Evolutionary conservation across 1,140 invertebrate species (phyloP).

Genomic region (Temnothorax nylanderi): DNA sequence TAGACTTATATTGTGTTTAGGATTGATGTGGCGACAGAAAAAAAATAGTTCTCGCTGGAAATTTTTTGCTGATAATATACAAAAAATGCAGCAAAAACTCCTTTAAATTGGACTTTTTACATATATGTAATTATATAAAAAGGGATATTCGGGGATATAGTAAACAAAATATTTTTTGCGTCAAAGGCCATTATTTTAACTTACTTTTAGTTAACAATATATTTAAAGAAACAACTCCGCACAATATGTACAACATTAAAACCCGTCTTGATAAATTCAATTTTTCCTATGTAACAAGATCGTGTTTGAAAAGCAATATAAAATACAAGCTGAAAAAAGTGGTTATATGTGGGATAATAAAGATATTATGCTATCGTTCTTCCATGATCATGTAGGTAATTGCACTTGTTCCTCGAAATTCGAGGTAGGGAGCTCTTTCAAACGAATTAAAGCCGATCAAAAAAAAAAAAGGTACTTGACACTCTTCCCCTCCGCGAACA

Average conservation of each 20-base stretch:
- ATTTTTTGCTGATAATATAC: not conserved
- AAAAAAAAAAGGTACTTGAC: conserved; percentile 56
- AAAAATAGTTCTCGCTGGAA: not conserved
- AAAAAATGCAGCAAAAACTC: not conserved
- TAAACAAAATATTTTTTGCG: not conserved
- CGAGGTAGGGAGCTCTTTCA: conserved; percentile 65
- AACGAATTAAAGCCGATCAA: conserved; percentile 53
- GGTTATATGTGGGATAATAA: not conserved
- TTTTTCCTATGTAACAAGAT: not conserved
- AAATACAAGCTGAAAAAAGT: not conserved
- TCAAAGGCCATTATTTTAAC: no score
- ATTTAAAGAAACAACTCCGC: not conserved
- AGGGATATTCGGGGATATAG: no score
- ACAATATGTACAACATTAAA: not conserved
- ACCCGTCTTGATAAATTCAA: not conserved
- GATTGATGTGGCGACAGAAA: not conserved
- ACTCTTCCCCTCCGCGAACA: conserved; percentile 42
- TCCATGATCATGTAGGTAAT: conserved; percentile 10
- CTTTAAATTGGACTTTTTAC: not conserved
- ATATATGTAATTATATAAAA: no score
- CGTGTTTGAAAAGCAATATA: not conserved
- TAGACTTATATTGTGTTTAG: no score
- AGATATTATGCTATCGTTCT: not conserved
- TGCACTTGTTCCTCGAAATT: conserved; percentile 52
- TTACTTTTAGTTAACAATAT: no score